Percentiles rank a stretch among this genome's conserved stretches.
Conservation (phyloP, 2,113 vertebrate species). For the Vulpes vulpes region DNA sequence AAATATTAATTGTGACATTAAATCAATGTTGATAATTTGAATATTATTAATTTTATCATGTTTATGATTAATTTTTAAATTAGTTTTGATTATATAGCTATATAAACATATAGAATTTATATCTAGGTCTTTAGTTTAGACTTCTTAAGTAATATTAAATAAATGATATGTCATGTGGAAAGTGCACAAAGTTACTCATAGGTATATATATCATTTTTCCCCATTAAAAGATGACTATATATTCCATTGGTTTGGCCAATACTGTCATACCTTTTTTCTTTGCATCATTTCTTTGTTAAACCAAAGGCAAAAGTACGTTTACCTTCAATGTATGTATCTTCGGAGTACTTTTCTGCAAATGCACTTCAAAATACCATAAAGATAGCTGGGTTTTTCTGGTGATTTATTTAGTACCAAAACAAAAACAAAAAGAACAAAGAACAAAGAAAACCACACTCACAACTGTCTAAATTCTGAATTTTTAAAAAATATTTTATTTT, state of each 20-base stretch:
- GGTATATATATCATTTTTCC: background rate
- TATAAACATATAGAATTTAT: background rate
- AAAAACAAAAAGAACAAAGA: background rate
- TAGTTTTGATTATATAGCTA: background rate
- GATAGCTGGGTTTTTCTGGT: background rate
- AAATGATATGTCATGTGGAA: background rate
- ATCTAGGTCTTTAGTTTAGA: background rate
- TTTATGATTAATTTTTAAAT: constrained; percentile 50
- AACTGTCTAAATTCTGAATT: background rate
- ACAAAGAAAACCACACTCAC: background rate
- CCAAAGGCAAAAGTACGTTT: background rate
- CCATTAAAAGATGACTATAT: background rate
- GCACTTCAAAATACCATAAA: background rate
- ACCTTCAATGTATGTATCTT: background rate
- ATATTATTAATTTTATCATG: constrained; percentile 18
- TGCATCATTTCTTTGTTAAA: background rate
- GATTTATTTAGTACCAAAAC: background rate
- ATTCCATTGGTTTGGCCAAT: background rate
- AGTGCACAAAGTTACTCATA: background rate
- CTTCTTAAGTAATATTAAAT: background rate
- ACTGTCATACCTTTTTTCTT: background rate
- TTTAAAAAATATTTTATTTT: too few relatives aligned
- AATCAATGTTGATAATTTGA: background rate
- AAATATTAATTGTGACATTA: background rate
- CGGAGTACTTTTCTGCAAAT: background rate